Evolutionary conservation across 2,113 vertebrate species (phyloP), one percentile per base, ranked within the genome.

Genomic region (Nycticebus coucang): DNA sequence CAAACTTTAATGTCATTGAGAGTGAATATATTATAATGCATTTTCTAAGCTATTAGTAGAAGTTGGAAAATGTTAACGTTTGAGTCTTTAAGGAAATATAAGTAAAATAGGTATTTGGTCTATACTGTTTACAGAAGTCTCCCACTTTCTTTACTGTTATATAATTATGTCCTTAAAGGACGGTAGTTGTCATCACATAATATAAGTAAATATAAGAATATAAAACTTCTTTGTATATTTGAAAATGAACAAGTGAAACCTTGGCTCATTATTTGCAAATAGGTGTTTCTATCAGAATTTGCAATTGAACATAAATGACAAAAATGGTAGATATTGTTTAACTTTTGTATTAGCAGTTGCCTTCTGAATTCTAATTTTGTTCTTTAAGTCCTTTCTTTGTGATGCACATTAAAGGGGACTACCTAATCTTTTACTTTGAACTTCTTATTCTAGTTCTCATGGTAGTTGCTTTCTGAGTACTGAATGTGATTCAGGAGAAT

Each of bases 361-460:
- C 41, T 95, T 93, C 4, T 89, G n/a, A 74, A 87, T 90, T 87
- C 21, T 69, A 53, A 91, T 33, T 81, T 78, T 85, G 2, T 45
- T 69, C 26, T 87, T 91, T 79, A 85, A 88, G 17, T 92, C 87
- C 22, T 69, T 94, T 95, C 60, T 96, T 82, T 68, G 19, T 94
- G 84, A 78, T 9, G 45, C 4, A 64, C 82, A 81, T 83, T 92
- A 86, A 91, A 84, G 60, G 55, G 22, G 11, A 81, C 53, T 86
- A 80, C 10, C 10, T 80, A 30, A 79, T 82, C 4, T 87, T 87
- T 90, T 60, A 74, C 35, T 95, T 95, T 11, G 82, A 10, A 57
- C 28, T 93, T 55, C 37, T 75, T 92, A 69, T 8, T 57, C 60
- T 84, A 53, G 28, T 69, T 86, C 50, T 94, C 37, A 21, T 24